Base-by-base conservation (phyloP, 2,797 vertebrate species). In the Thunnus albacares region DNA sequence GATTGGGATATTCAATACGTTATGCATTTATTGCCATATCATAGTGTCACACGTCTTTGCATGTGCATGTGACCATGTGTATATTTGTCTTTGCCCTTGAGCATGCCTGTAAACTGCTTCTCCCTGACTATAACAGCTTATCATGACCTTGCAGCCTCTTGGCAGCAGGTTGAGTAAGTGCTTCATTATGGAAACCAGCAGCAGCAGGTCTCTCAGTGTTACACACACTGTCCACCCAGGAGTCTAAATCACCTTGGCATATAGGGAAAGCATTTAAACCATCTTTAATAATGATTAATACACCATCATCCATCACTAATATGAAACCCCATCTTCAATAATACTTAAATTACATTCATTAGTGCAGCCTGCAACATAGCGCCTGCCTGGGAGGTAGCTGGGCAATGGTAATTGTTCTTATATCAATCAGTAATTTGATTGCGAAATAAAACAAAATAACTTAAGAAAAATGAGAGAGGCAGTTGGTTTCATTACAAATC, bases 231-330 rank as follows among this genome's bases (percentile, higher is more conserved):
- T 89, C 85, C 90, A 88, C 88, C 83, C 78, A 73, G 68, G 84
- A 91, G 82, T 79, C 84, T 91, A 93, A 92, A 94, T 92, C 90
- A 92, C 87, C 84, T 84, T 73, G 81, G 75, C 64, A 41, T 84
- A 87, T 76, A 85, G 88, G 85, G 77, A 89, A 91, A 86, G 75
- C 87, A 84, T 93, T 92, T 90, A 90, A 87, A 78, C 67, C 30
- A 28, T 81, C 87, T 89, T 94, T 93, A 94, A 95, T 92, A 91
- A 89, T 93, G 93, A 95, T 93, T 90, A 92, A 95, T 93, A 79
- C 66, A 85, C 78, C 61, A 8, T 70, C 91, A 91, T 94, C 89
- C 84, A 91, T 94, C 92, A 93, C 71, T 71, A 68, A 83, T 91
- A 90, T 90, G 88, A 93, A 92, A 88, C 70, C 30, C 71, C 65